Base-by-base conservation (phyloP, 2,113 vertebrate species). In the Dicrurus megarhynchus region DNA sequence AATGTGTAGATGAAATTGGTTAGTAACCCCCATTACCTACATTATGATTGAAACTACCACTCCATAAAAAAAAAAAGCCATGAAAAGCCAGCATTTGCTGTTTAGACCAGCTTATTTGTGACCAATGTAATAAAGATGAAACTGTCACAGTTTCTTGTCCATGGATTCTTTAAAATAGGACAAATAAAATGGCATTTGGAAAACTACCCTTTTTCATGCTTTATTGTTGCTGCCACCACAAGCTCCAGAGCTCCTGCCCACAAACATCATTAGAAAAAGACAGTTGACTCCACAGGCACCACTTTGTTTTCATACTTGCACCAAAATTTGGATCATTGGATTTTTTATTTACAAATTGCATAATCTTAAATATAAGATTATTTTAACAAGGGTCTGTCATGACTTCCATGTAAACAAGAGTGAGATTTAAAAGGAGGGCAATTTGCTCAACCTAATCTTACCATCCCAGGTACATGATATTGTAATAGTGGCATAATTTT, bases 231-330 rank as follows among this genome's bases (percentile, higher is more conserved):
- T 78, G 18, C 16, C 52, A 52, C n/a, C 37, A 44, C 0, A 9
- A 90, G 13, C 22, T 86, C 35, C 65, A 83, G 65, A 71, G 42
- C 26, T 90, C 17, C 37, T 71, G 15, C 37, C 49, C 41, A 46
- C 47, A 77, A 41, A 60, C 6, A 50, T 41, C 20, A 30, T 47
- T 42, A 55, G 41, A 68, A 76, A 75, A 75, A 69, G 35, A 64
- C 33, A 80, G 27, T 16, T 76, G 35, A 50, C 32, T 75, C 33
- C 7, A 35, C 0, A 0, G 44, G 32, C 42, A 55, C 32, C 7
- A 42, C 20, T 68, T 76, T 63, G 32, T 55, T 60, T 44, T 79
- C 17, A 16, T 60, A 56, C 24, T 39, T 70, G 41, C 20, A 74
- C n/a, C 41, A 89, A 80, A 81, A 69, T 69, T 56, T 68, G 55